Base-by-base conservation (phyloP, 2,113 vertebrate genomes). In the Hassar affinis region DNA sequence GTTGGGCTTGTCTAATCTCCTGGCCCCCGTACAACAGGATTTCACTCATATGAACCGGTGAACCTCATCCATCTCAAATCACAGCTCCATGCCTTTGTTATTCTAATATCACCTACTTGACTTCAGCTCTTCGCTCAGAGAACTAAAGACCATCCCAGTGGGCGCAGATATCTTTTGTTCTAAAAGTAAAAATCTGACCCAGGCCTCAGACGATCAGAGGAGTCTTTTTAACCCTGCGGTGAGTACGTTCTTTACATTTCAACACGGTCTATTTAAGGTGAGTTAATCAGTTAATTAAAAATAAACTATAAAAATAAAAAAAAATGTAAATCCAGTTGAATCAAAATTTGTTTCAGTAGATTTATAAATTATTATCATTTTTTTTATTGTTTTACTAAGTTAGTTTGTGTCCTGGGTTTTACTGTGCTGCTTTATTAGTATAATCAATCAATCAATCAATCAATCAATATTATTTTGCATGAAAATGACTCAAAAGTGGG, bases 1-100 rank as follows among this genome's bases (percentile, higher is more conserved):
- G 92, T 93, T 91, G 91, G 92, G 93, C 93, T 93, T 89, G 89
- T 91, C 90, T 94, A 94, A 94, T 94, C 93, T 92, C 88, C 85
- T 62, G 20, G 27, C 74, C 74, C 84, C 88, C 84, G 89, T 89
- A 93, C 92, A 85, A 51, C 87, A 79, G 17, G 92, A 93, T 94
- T 92, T 92, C 66, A 54, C 83, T 38, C 90, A 88, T 84, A 92
- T 83, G 79, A 89, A 93, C 91, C 91, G 89, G 88, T 85, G 91
- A 92, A 92, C 92, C 89, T 86, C 77, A 90, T 89, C 90, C 88
- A 87, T 91, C 88, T 90, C 85, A 85, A 92, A 91, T 85, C 91
- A 87, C 84, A 88, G 35, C 81, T 84, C 68, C 76, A 72, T 80
- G 86, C 90, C 92, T 94, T 93, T 93, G 90, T 93, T 91, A 93